Percentiles rank a stretch among this genome's conserved stretches.
Evolutionary conservation across 2,113 vertebrate species (phyloP).

Genomic region (Circaetus gallicus): DNA sequence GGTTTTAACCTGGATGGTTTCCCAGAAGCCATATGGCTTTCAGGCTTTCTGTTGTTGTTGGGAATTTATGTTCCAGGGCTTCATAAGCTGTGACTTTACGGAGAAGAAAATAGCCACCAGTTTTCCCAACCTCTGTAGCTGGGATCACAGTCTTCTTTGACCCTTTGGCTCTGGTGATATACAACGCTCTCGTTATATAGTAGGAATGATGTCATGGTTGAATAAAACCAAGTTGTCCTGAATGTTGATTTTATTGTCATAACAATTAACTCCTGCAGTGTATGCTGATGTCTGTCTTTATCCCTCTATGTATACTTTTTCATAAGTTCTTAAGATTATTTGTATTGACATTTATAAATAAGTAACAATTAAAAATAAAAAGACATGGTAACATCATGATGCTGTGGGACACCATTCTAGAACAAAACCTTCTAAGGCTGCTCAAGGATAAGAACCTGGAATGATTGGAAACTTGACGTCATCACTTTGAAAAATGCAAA

Average conservation of each 20-base stretch:
- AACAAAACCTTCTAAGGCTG: background rate
- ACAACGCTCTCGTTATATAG: background rate
- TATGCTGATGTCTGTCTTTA: background rate
- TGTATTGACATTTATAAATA: background rate
- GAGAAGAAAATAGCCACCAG: background rate
- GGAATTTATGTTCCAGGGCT: background rate
- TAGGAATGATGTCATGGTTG: background rate
- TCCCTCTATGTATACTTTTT: background rate
- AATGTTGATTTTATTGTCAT: background rate
- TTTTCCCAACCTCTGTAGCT: background rate
- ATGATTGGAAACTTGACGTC: background rate
- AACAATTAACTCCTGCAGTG: background rate
- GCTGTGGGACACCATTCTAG: background rate
- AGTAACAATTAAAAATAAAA: background rate
- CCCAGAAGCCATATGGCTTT: slow-evolving; percentile 35
- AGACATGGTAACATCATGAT: background rate
- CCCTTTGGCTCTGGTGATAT: background rate
- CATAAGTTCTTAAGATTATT: background rate
- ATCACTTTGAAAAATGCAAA: background rate
- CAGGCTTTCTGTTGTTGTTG: background rate
- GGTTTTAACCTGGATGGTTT: slow-evolving; percentile 44
- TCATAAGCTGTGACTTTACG: background rate
- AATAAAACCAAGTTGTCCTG: background rate
- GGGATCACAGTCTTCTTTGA: background rate
- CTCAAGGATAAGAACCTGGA: background rate